phyloP scores from a whole-genome alignment of 2,113 vertebrate species.

The Capricornis sumatraensis region DNA sequence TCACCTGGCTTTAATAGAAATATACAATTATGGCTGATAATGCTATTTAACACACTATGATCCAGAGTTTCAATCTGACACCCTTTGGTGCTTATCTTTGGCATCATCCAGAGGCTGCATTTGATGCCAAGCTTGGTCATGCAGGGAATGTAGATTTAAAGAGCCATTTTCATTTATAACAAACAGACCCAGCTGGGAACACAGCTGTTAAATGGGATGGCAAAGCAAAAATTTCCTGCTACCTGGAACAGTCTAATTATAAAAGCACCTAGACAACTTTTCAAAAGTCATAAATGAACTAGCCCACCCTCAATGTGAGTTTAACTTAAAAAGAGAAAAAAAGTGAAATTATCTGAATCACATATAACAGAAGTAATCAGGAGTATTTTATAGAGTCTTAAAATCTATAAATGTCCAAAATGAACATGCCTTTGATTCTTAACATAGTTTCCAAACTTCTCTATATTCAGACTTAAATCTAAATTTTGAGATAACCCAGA shows the following conservation, averaged over 20 bases:
- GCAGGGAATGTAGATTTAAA: constrained; percentile 76
- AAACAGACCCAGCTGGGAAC: constrained; percentile 80
- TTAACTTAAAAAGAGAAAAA: background rate
- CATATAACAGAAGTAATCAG: background rate
- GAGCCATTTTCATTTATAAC: constrained; percentile 79
- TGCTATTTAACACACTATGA: constrained; percentile 66
- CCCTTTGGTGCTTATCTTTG: constrained; percentile 71
- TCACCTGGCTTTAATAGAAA: constrained; percentile 75
- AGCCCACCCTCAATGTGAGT: constrained; percentile 40
- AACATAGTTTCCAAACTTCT: constrained; percentile 32
- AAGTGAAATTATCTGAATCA: constrained; percentile 41
- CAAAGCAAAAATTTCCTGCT: constrained; percentile 68
- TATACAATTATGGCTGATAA: constrained; percentile 67
- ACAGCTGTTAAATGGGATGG: constrained; percentile 79
- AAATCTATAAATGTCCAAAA: constrained; percentile 42
- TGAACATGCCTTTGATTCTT: constrained; percentile 48
- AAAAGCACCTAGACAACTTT: constrained; percentile 66
- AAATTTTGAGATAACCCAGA: background rate
- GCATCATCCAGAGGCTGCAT: constrained; percentile 63
- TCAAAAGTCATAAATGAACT: constrained; percentile 51
- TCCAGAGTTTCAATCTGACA: constrained; percentile 58
- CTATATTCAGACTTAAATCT: background rate
- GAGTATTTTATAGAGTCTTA: constrained; percentile 21
- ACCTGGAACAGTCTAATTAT: constrained; percentile 78
- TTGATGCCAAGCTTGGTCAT: constrained; percentile 74